Evolutionary conservation across 2,888 invertebrate genomes (phyloP).

Genomic region (Eupithecia subfuscata): DNA sequence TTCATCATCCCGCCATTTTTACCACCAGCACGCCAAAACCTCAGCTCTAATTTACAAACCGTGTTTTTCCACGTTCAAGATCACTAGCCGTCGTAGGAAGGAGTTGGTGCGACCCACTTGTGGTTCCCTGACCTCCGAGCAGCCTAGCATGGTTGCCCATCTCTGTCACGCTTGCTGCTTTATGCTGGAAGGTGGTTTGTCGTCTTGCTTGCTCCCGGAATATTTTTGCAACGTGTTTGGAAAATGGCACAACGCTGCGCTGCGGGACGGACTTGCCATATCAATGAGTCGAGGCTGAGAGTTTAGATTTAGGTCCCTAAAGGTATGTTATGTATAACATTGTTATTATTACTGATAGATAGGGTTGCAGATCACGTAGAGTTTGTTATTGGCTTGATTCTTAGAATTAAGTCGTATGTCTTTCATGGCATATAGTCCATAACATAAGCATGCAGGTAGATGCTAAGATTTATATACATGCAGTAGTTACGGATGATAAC

Average conservation of each 20-base stretch:
- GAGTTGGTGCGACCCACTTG: slow-evolving; percentile 79
- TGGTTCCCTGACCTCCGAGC: slow-evolving; percentile 82
- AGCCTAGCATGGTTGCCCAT: slow-evolving; percentile 68
- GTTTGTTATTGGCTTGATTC: background rate
- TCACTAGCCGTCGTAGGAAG: slow-evolving; percentile 77
- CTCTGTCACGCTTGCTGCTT: slow-evolving; percentile 55
- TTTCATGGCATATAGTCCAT: background rate
- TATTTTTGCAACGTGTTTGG: slow-evolving; percentile 80
- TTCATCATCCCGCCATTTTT: slow-evolving; percentile 8
- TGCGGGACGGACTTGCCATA: slow-evolving; percentile 48
- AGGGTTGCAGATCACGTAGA: background rate
- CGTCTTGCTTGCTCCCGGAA: slow-evolving; percentile 77
- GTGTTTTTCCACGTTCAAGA: slow-evolving; percentile 80
- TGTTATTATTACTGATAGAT: background rate
- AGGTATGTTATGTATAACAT: background rate
- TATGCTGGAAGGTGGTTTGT: slow-evolving; percentile 22
- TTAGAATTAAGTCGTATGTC: background rate
- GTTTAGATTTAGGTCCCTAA: background rate
- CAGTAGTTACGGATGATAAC: too few species aligned
- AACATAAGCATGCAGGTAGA: background rate
- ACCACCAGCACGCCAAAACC: slow-evolving; percentile 19
- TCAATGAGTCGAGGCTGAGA: background rate
- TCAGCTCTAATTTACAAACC: slow-evolving; percentile 62
- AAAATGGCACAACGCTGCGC: slow-evolving; percentile 56
- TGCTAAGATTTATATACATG: background rate